Conservation (phyloP, 2,113 vertebrate genomes). For the Platysternon megacephalum region DNA sequence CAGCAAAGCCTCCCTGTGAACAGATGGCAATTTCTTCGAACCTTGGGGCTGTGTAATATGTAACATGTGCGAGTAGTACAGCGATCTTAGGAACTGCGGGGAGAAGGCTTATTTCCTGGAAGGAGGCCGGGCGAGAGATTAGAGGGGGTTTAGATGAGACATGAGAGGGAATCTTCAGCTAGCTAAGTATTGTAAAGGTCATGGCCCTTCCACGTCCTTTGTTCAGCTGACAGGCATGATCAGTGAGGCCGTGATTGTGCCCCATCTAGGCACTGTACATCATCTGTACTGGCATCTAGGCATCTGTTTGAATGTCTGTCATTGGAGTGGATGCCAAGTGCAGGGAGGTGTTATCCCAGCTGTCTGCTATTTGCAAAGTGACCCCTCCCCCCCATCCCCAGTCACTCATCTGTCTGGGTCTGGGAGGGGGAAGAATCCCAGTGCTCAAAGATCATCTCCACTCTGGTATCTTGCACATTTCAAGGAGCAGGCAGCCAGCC, state of each 20-base stretch:
- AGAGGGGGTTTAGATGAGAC: neutral
- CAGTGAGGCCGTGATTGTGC: accelerated
- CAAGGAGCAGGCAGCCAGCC: accelerated
- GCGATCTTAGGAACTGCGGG: accelerated
- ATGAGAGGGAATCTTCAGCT: neutral
- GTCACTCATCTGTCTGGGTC: neutral
- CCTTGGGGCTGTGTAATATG: neutral
- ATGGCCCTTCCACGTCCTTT: accelerated
- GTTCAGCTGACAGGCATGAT: neutral
- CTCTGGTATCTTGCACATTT: neutral
- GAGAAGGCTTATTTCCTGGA: neutral
- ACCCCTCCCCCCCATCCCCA: too few relatives aligned
- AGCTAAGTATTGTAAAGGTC: accelerated
- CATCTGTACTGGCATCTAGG: too few relatives aligned
- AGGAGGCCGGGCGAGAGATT: neutral
- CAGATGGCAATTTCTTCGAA: constrained; percentile 4
- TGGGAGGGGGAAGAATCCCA: neutral
- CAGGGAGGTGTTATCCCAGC: accelerated
- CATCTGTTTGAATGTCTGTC: accelerated
- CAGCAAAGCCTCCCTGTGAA: neutral
- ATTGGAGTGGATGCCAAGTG: accelerated
- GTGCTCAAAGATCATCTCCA: neutral
- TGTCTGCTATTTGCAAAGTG: accelerated
- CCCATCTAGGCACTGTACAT: neutral
- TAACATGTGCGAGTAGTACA: neutral